Base-by-base conservation (phyloP, 2,888 invertebrate genomes). In the Eumerus sabulonum region DNA sequence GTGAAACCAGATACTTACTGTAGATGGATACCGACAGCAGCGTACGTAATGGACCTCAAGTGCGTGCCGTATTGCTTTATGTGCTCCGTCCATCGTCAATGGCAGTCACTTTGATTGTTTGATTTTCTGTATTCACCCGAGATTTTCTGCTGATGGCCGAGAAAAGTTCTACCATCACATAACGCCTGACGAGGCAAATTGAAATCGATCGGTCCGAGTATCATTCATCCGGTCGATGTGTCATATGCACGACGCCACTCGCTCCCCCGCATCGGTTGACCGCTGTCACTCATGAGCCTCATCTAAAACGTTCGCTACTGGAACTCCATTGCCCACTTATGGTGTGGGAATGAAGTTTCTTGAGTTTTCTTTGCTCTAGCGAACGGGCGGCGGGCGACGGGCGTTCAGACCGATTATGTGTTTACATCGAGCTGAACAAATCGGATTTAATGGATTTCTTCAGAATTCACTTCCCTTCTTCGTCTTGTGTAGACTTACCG, bases 371-470 rank as follows among this genome's bases (percentile, higher is more conserved):
- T 16, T 50, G 66, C n/a, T 48, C 45, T 2, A 4, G 2, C 27
- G 2, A 7, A 7, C 27, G 27, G 27, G 27, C 27, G 27, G 2
- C 7, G 27, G 27, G 3, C 27, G 27, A 7, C 27, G 51, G 68
- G 36, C 68, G 59, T 45, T 45, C 17, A 35, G 47, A 51, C 40
- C 60, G 35, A 62, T 50, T 63, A 48, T 27, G 27, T 56, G 56
- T 63, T 71, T 71, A 71, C 71, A 62, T 70, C 68, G 38, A 53
- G 18, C 38, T 38, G 62, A 62, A 70, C 70, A 62, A 70, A 62
- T 71, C 63, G 63, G 71, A 71, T 64, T 72, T 72, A 63, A 63
- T 71, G 71, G 56, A 59, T 62, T 63, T 71, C 54, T 54, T 56
- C 27, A 27, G 2, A 4, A 4, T 7, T 27, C 27, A 7, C 45